Evolutionary conservation across 2,888 invertebrate genomes (phyloP).

Genomic region (Philonicus albiceps): DNA sequence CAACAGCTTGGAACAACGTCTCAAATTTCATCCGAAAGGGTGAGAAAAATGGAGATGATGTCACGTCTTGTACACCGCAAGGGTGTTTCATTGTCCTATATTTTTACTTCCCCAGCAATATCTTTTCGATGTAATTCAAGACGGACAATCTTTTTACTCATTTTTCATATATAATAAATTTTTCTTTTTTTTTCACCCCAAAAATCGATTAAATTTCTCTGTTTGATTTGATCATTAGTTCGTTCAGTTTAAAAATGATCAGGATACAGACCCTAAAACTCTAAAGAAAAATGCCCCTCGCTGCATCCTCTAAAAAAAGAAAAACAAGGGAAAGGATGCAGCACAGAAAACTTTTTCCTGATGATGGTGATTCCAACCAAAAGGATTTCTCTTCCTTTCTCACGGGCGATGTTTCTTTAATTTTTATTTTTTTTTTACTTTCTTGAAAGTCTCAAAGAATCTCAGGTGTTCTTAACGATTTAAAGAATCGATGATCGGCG

Average conservation of each 20-base stretch:
- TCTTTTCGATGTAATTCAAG: neutral
- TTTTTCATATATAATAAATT: neutral
- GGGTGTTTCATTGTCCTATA: neutral
- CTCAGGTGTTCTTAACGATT: neutral
- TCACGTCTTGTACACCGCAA: neutral
- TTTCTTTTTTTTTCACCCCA: neutral
- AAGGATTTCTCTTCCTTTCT: neutral
- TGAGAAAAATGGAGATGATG: neutral
- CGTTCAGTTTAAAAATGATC: conserved; percentile 2
- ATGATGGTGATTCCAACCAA: too few relatives aligned
- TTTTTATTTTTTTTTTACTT: neutral
- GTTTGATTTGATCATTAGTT: neutral
- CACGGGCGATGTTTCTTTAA: neutral
- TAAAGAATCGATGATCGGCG: neutral
- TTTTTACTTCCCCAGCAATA: neutral
- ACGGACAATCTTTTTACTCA: neutral
- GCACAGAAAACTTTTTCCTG: too few relatives aligned
- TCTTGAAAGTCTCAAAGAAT: neutral
- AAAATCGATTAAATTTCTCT: conserved; percentile 20
- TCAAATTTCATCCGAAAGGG: conserved; percentile 18
- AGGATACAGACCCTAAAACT: neutral
- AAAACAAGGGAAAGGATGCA: too few relatives aligned
- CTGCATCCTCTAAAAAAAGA: neutral
- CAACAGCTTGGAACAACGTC: conserved; percentile 6
- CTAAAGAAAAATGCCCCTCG: neutral